Conservation (phyloP, 2,113 vertebrate species). For the Ailurus styani region DNA sequence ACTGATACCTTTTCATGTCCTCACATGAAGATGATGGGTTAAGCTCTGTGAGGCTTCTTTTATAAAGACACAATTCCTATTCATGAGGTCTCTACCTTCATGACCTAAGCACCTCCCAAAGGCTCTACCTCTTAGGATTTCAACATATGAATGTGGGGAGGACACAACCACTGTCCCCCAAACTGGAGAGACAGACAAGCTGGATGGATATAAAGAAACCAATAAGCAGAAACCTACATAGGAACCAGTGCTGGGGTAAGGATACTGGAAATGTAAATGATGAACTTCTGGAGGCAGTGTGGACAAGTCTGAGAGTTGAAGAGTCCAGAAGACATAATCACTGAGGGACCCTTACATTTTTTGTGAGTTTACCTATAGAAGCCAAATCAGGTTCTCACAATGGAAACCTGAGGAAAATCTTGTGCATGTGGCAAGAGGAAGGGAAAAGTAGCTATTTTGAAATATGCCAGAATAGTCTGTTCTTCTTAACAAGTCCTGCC, state of each 20-base stretch:
- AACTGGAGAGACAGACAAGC: neutral
- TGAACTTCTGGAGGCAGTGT: neutral
- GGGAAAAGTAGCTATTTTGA: neutral
- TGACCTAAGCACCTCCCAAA: neutral
- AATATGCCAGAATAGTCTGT: neutral
- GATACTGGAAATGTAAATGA: neutral
- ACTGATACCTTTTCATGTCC: neutral
- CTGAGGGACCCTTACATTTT: neutral
- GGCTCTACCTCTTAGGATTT: neutral
- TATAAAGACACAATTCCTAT: neutral
- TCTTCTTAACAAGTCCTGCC: neutral
- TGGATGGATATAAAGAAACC: neutral
- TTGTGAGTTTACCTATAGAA: neutral
- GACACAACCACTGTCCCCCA: neutral
- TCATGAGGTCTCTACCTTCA: neutral
- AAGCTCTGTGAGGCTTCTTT: neutral
- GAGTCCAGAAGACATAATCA: neutral
- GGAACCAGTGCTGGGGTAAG: neutral
- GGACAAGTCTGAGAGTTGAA: neutral
- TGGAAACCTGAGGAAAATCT: neutral
- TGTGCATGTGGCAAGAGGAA: neutral
- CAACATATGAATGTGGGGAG: neutral
- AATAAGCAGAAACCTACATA: neutral
- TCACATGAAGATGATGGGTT: neutral
- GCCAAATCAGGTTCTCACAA: neutral